Base-by-base conservation (phyloP, 2,113 vertebrate genomes). In the Xiphophorus couchianus region DNA sequence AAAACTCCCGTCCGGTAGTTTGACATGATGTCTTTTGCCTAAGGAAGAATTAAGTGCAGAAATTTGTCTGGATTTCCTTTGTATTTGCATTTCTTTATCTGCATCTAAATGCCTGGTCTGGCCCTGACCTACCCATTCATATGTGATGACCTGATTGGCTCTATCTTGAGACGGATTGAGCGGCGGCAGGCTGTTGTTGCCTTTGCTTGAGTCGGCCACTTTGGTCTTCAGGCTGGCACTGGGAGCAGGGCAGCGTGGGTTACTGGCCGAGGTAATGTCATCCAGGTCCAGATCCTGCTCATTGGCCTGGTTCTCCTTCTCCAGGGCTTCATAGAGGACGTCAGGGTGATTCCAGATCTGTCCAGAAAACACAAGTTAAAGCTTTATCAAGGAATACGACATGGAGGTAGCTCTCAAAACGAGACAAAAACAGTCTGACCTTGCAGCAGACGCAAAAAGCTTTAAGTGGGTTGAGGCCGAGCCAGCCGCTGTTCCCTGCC, bases 321-420 rank as follows among this genome's bases (percentile, higher is more conserved):
- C 96, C 68, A 99, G 92, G 35, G 97, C 95, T 92, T 99, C 98
- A 72, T 97, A 98, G 10, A 99, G 92, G 65, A 99, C 97, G 17
- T 99, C 98, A 1, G 98, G 97, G 89, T 99, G 98, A 91, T 99
- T 99, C 98, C 98, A 99, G 81, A 99, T 99, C 98, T 99, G n/a
- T 29, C 11, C 51, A 35, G 12, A 69, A 12, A 33, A 7, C 44
- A 64, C 28, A 33, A 13, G 3, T 5, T 1, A 84, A 58, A 72
- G 25, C 22, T 11, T n/a, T 28, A 6, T 19, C 1, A 31, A 27
- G 25, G n/a, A 19, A 19, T 19, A 3, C 1, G 66, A n/a, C 5
- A 51, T 4, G 11, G 2, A 28, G 2, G 51, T 54, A 61, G 29
- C 58, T 17, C 28, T 17, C 10, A 6, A 14, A 48, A 30, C 4